Evolutionary conservation across 2,888 invertebrate species (phyloP).

Genomic region (Blomia tropicalis): DNA sequence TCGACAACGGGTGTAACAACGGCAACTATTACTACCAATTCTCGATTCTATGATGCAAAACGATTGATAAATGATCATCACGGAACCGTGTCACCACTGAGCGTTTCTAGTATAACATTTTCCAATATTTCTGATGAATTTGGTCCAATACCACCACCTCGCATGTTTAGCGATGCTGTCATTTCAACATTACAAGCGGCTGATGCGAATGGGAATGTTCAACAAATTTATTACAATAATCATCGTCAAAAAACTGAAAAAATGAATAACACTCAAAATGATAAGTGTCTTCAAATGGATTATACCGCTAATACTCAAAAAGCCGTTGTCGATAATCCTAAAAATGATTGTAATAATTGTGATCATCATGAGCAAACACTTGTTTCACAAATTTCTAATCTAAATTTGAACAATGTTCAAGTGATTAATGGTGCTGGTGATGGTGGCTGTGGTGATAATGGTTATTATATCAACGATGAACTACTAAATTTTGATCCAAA

Average conservation of each 20-base stretch:
- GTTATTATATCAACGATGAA: too few relatives aligned
- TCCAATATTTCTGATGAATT: conserved; percentile 7
- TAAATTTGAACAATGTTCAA: not conserved
- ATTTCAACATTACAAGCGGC: conserved; percentile 13
- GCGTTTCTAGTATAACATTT: not conserved
- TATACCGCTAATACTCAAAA: not conserved
- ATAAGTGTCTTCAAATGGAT: too few relatives aligned
- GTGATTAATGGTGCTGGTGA: too few relatives aligned
- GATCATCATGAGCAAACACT: not conserved
- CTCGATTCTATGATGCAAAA: not conserved
- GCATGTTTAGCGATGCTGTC: conserved; percentile 22
- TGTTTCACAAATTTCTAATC: not conserved
- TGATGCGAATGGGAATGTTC: not conserved
- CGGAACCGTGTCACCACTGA: conserved; percentile 13
- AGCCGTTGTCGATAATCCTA: not conserved
- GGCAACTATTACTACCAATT: conserved; percentile 8
- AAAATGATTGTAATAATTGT: not conserved
- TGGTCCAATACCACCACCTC: conserved; percentile 24
- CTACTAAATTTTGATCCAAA: not conserved
- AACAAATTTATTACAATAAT: not conserved
- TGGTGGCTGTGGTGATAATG: too few relatives aligned
- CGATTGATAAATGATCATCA: not conserved
- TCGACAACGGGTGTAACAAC: not conserved
- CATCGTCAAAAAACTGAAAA: not conserved
- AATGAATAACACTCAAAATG: too few relatives aligned